Conservation (phyloP, 2,797 vertebrate species). For the Cheracebus regulus region DNA sequence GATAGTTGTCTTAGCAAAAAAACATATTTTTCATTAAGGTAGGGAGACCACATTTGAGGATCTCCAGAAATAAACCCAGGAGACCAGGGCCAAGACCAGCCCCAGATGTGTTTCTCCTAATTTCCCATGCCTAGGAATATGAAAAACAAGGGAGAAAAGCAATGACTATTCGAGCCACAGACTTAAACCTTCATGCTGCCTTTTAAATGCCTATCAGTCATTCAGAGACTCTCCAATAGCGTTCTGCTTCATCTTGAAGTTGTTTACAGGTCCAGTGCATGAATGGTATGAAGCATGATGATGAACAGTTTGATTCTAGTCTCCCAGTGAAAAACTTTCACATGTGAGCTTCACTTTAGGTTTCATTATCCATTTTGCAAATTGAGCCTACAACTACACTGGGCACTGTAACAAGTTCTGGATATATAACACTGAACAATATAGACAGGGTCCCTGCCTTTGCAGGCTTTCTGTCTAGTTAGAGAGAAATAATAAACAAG, state of each 20-base stretch:
- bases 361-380: conserved; percentile 7
- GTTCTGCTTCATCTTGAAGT: conserved; percentile 35
- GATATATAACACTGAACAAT: not conserved
- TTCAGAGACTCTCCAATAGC: not conserved
- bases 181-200: not conserved
- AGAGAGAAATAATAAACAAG: not conserved
- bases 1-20: conserved; percentile 17
- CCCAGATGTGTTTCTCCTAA: not conserved
- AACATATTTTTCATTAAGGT: not conserved
- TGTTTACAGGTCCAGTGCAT: not conserved
- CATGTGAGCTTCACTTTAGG: not conserved
- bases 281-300: not conserved
- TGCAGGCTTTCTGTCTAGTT: not conserved
- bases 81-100: not conserved
- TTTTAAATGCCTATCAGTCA: not conserved
- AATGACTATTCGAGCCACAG: not conserved
- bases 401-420: not conserved
- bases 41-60: conserved; percentile 42
- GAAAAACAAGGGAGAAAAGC: not conserved
- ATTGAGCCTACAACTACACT: not conserved
- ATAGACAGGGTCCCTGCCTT: not conserved
- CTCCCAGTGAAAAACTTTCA: conserved; percentile 33
- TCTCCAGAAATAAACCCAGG: conserved; percentile 29
- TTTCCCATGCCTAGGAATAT: not conserved
- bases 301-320: not conserved